A percentile compares a stretch with the other conserved stretches of the same genome.
Evolutionary conservation across 2,113 vertebrate species (phyloP).

Genomic region (Varanus komodoensis): DNA sequence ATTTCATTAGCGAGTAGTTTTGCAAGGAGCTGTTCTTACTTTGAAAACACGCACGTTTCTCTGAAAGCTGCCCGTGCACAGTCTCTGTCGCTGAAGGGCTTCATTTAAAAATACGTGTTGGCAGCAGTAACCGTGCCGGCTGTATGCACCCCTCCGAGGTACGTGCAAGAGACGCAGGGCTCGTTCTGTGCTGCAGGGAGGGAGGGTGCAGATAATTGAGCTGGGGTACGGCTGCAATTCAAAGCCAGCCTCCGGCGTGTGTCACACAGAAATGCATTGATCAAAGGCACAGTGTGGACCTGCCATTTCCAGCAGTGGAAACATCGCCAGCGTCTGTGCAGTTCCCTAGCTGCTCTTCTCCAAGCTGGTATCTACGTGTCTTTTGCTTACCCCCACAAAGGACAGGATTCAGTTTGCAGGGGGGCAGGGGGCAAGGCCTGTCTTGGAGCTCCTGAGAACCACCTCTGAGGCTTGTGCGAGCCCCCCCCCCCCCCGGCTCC

Average conservation of each 20-base stretch:
- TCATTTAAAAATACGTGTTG: not conserved
- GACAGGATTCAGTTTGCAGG: fast-evolving
- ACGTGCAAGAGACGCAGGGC: not conserved
- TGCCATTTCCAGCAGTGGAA: not conserved
- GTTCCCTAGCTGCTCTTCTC: not conserved
- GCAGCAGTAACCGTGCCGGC: not conserved
- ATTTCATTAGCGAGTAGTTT: not conserved
- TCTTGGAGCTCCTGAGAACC: not conserved
- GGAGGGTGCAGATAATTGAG: not conserved
- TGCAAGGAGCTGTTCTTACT: not conserved
- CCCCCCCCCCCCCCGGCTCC: no score
- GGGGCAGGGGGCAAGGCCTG: no score
- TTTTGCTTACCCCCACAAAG: not conserved
- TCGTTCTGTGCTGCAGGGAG: not conserved
- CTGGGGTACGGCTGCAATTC: not conserved
- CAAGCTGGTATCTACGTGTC: not conserved
- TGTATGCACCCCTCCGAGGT: not conserved
- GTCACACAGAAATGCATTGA: not conserved
- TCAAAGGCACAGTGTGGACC: not conserved
- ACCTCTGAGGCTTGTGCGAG: not conserved
- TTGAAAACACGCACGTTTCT: not conserved
- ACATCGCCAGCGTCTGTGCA: not conserved
- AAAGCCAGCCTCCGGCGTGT: not conserved
- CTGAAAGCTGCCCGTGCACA: not conserved
- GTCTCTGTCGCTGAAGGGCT: not conserved